Evolutionary conservation across 1,140 invertebrate genomes (phyloP).

Genomic region (Hyposmocoma kahamanoa): DNA sequence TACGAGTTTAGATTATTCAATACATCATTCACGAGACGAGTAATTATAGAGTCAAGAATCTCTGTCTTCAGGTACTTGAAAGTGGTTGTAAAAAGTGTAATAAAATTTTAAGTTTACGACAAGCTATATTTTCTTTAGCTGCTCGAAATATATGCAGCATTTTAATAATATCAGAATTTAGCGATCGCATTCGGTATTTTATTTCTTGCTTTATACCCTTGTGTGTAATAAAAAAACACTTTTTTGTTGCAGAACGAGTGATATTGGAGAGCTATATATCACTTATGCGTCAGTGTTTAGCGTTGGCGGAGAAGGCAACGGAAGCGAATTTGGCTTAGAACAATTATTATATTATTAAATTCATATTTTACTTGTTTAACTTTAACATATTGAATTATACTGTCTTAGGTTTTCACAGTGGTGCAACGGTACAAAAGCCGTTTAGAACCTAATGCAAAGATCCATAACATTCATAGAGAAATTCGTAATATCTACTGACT

Average conservation of each 20-base stretch:
- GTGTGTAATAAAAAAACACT: background rate
- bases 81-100: background rate
- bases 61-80: background rate
- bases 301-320: conserved; percentile 21
- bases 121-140: background rate
- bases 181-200: background rate
- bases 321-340: conserved; percentile 5
- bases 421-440: too few relatives aligned
- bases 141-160: background rate
- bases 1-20: too few relatives aligned
- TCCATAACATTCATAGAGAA: too few relatives aligned
- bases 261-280: conserved; percentile 19
- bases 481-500: too few relatives aligned
- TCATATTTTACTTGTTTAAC: background rate
- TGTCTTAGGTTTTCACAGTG: background rate
- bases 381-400: background rate
- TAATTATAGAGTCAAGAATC: too few relatives aligned
- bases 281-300: conserved; percentile 24
- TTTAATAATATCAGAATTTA: background rate
- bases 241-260: conserved; percentile 26
- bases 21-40: too few relatives aligned
- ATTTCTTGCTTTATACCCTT: background rate
- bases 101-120: background rate
- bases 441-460: too few relatives aligned
- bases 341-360: background rate